Base-by-base conservation (phyloP, 2,113 vertebrate genomes). In the Neodon shergylaensis region DNA sequence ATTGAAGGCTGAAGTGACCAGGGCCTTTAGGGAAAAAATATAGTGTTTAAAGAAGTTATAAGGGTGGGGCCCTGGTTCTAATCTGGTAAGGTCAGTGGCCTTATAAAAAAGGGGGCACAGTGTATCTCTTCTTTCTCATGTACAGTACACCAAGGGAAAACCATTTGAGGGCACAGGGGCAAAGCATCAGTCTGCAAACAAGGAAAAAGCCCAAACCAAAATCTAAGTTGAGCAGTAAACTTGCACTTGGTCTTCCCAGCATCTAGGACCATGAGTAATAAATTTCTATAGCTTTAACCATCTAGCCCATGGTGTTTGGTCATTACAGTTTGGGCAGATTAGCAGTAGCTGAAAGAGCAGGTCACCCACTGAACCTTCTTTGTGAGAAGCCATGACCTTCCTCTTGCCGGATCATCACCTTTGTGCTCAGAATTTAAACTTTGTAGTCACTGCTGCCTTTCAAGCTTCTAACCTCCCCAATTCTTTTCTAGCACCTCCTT, bases 251-350 rank as follows among this genome's bases (percentile, higher is more conserved):
- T 77, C 82, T 94, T 95, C 28, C 42, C 72, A 91, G 22, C 7
- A 61, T 95, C 74, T 12, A 90, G 76, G 90, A 49, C 31, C n/a
- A 76, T 44, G 74, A 92, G 66, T 65, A 86, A 92, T 89, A 36
- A 58, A 63, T 66, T 61, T 39, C 28, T 26, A 7, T 94, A 42
- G 36, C 44, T 74, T 89, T 42, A 92, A 58, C 39, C 47, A 14
- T 61, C 52, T 42, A 61, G 49, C 17, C 82, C 92, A 3, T 73
- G 33, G 21, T 26, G 52, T 83, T 94, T 79, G 70, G 22, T 44
- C 5, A 3, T n/a, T 73, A 28, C 33, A 86, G 3, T 61, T 3
- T 2, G 24, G n/a, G 21, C 12, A 3, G 4, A 79, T 4, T 5
- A 26, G 39, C 17, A 65, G 26, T 17, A 66, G 28, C 47, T 72